These are phyloP conservation scores for Diachasma alloeum DNA, from an alignment of 1,140 invertebrate species.

Conservation along the genomic window DNA sequence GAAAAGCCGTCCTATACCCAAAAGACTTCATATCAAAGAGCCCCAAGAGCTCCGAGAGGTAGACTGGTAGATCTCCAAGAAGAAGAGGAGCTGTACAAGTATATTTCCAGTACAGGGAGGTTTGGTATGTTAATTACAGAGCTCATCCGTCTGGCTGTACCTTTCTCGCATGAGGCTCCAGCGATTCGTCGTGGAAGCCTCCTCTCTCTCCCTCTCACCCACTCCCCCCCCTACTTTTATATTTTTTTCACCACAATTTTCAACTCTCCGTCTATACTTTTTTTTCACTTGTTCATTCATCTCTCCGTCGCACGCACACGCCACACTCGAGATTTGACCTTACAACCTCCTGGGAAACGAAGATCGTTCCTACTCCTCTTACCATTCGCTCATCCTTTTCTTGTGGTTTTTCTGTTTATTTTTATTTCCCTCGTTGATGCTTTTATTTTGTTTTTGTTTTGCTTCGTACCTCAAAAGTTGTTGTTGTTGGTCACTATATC, in stretches of 20 bases:
- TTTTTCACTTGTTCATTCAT: neutral
- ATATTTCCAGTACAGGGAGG: slow-evolving; percentile 32
- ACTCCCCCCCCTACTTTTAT: slow-evolving; percentile 12
- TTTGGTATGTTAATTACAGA: slow-evolving; percentile 66
- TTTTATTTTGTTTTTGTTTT: neutral
- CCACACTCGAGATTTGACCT: slow-evolving; percentile 28
- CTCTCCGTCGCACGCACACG: slow-evolving; percentile 28
- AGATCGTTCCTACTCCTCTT: slow-evolving; percentile 20
- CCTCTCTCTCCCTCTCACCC: neutral
- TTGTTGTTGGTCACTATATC: neutral
- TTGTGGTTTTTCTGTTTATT: slow-evolving; percentile 1
- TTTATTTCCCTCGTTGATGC: neutral
- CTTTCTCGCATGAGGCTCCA: slow-evolving; percentile 27
- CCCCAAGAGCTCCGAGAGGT: neutral
- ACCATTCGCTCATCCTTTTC: neutral
- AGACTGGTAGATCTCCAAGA: neutral
- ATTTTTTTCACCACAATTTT: slow-evolving; percentile 11
- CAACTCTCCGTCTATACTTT: neutral
- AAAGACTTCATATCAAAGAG: neutral
- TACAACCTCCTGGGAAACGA: slow-evolving; percentile 38
- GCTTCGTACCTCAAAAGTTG: slow-evolving; percentile 11
- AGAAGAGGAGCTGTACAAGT: neutral
- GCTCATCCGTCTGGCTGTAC: slow-evolving; percentile 44
- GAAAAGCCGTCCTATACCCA: neutral
- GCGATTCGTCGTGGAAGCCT: slow-evolving; percentile 35